These are phyloP conservation scores for Capitella teleta DNA, from an alignment of 1,140 invertebrate species.

Conservation along the genomic window DNA sequence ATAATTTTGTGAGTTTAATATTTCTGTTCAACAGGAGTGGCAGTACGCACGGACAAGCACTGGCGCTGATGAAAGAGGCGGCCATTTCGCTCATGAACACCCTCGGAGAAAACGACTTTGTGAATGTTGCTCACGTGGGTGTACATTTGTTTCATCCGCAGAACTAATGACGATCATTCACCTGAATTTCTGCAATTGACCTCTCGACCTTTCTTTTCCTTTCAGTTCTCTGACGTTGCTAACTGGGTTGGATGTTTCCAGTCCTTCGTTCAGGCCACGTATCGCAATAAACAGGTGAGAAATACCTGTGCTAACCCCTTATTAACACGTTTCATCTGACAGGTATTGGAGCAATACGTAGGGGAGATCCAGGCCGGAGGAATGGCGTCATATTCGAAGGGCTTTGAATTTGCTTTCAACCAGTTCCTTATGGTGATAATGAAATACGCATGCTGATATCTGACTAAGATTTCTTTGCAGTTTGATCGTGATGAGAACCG, in stretches of 20 bases:
- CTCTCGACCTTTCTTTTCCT: conserved; percentile 9
- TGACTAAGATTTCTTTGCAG: conserved; percentile 2
- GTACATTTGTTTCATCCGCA: not conserved
- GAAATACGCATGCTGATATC: not conserved
- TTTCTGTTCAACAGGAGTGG: conserved; percentile 36
- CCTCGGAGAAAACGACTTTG: conserved; percentile 40
- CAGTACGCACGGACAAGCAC: conserved; percentile 37
- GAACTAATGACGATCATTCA: not conserved
- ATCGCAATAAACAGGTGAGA: conserved; percentile 43
- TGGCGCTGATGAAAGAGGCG: conserved; percentile 38
- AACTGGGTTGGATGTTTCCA: conserved; percentile 41
- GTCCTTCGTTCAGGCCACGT: conserved; percentile 46
- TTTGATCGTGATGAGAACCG: conserved; percentile 10
- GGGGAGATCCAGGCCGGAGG: conserved; percentile 21
- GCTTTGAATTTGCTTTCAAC: conserved; percentile 35
- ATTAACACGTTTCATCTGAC: conserved; percentile 9
- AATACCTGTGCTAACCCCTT: not conserved
- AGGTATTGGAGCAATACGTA: conserved; percentile 36
- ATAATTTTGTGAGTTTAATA: not conserved
- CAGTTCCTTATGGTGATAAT: conserved; percentile 38
- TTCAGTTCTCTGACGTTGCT: conserved; percentile 30
- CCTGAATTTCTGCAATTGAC: no score
- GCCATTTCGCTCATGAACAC: conserved; percentile 38
- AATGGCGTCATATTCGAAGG: conserved; percentile 31
- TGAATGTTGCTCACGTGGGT: conserved; percentile 36